Evolutionary conservation across 2,888 invertebrate species (phyloP), one percentile per base, ranked within the genome.

Genomic region (Pandemis corylana): DNA sequence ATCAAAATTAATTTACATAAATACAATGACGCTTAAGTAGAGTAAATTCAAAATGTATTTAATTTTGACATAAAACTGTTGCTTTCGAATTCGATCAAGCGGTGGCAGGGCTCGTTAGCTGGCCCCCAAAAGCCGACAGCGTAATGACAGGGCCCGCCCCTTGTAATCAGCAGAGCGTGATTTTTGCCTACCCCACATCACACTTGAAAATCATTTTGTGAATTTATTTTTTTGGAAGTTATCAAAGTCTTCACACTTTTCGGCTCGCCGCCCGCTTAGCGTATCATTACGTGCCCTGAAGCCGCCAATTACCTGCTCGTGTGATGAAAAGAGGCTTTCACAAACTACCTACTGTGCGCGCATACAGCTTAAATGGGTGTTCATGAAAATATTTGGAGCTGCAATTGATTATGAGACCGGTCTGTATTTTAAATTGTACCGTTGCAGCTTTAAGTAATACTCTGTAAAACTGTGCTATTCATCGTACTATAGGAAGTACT

Each of bases 71-170:
- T 77, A 78, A 76, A 75, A 76, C 77, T 75, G 51, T 77, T 77
- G 76, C 79, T 79, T 77, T 77, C 76, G 72, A 75, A 80, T 83
- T 72, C 75, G 78, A 77, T 71, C 76, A 71, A 15, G 71, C 53
- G 51, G 61, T 64, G 53, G 65, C 65, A 79, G 79, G 77, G 83
- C 90, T 91, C 87, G 89, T 92, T 91, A 91, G 83, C 83, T 80
- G 78, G 83, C 83, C 80, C 78, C 80, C 77, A 66, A 62, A 72
- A 72, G 71, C 80, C 84, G 90, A 90, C 90, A 85, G 84, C 80
- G 86, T 92, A 92, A 92, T 92, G 91, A 92, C 90, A 91, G 87
- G 76, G 80, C 79, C 84, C 91, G 90, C 92, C 92, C 86, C 87
- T 83, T 84, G 87, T 90, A 91, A 91, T 91, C 87, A 86, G 80